Percentiles rank a stretch among this genome's conserved stretches.
Evolutionary conservation across 2,888 invertebrate genomes (phyloP).

Genomic region (Oscheius myriophilus): DNA sequence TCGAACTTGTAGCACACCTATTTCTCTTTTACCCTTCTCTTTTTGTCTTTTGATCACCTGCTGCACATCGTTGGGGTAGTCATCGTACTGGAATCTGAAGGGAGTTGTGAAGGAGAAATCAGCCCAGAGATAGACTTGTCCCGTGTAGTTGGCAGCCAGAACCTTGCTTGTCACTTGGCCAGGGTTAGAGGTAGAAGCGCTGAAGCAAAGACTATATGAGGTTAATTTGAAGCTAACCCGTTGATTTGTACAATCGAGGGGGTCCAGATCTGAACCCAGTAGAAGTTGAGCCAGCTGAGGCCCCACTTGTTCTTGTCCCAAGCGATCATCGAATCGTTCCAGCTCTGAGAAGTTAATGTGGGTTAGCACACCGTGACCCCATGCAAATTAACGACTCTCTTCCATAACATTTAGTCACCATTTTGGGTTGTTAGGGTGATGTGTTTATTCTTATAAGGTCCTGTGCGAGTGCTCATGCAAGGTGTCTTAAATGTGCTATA

Average conservation of each 20-base stretch:
- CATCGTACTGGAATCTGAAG: slow-evolving; percentile 68
- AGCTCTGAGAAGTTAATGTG: slow-evolving; percentile 44
- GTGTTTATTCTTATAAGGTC: no score
- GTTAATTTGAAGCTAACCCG: slow-evolving; percentile 44
- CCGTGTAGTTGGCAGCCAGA: slow-evolving; percentile 71
- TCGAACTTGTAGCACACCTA: slow-evolving; percentile 70
- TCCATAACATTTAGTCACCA: no score
- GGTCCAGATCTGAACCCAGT: slow-evolving; percentile 71
- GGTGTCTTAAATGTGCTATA: no score
- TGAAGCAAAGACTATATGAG: slow-evolving; percentile 16
- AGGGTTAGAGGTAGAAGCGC: slow-evolving; percentile 52
- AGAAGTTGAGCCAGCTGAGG: slow-evolving; percentile 71
- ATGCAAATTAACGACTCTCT: no score
- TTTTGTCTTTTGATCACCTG: slow-evolving; percentile 33
- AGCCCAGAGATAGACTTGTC: slow-evolving; percentile 65
- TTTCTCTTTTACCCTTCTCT: no score
- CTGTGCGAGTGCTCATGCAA: no score
- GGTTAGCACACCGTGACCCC: no score
- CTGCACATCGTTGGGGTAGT: slow-evolving; percentile 69
- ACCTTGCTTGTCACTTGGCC: slow-evolving; percentile 67
- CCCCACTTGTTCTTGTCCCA: slow-evolving; percentile 71
- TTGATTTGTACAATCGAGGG: slow-evolving; percentile 68
- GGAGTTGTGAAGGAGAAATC: slow-evolving; percentile 69
- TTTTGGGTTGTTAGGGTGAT: no score
- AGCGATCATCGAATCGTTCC: slow-evolving; percentile 69